Base-by-base conservation (phyloP, 2,797 vertebrate species). In the Aselliscus stoliczkanus region DNA sequence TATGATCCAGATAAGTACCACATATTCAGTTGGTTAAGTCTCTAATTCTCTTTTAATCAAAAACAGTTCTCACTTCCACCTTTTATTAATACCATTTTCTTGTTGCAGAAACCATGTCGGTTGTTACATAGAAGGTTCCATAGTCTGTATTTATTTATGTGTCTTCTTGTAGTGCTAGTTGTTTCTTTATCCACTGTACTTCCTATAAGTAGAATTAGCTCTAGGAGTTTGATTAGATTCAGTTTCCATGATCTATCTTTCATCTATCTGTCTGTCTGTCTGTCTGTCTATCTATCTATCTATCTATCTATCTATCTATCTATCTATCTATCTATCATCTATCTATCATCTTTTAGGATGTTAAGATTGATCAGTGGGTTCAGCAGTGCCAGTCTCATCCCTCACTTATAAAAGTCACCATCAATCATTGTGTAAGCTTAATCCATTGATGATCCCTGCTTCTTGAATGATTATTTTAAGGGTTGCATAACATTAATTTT, bases 391-490 rank as follows among this genome's bases (percentile, higher is more conserved):
- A 93, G 65, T 7, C 18, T 39, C n/a, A 9, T 56, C 23, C 42
- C 31, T 83, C 20, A 25, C 27, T 69, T 44, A 42, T 75, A 54
- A 60, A 21, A 81, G 39, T 64, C 54, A n/a, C 23, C 44, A 54
- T 54, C 72, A 82, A 50, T 93, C 10, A 70, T 25, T 90, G 50
- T 21, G 21, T 15, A 82, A 88, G 56, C 69, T 90, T 88, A 82
- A 88, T 54, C 79, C 73, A 70, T 50, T 89, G 91, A 15, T 75
- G 47, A 76, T 60, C 25, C n/a, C 64, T 86, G 54, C 31, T 31
- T 88, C 31, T 31, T 88, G 62, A 69, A 73, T 88, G 54, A 23
- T 88, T 72, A 37, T 93, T 90, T 97, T 84, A 58, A 96, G 31
- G 21, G 42, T 69, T 89, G 5, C 15, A 79, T 76, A 65, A 50